Percentiles rank a stretch among this genome's conserved stretches.
These are phyloP conservation scores for Cydia fagiglandana DNA, from an alignment of 1,140 invertebrate genomes.

Conservation along the genomic window DNA sequence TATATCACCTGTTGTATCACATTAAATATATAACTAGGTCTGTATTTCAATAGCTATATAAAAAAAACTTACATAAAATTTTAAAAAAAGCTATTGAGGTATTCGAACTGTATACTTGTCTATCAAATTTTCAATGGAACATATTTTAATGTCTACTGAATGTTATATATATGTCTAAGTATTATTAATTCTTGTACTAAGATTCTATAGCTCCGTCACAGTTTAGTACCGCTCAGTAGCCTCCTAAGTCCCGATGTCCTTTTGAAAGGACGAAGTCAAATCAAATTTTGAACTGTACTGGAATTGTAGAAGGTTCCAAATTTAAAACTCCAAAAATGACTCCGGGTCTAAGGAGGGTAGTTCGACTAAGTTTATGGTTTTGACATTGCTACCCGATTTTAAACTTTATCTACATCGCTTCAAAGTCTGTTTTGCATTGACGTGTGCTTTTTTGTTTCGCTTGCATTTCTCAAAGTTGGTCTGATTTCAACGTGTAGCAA, in stretches of 20 bases:
- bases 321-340: no score
- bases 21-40: slow-evolving; percentile 40
- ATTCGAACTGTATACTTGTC: slow-evolving; percentile 51
- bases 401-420: slow-evolving; percentile 37
- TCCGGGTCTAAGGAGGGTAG: slow-evolving; percentile 1
- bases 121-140: slow-evolving; percentile 56
- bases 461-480: slow-evolving; percentile 75
- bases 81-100: slow-evolving; percentile 43
- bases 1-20: slow-evolving; percentile 48
- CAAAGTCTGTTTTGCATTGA: slow-evolving; percentile 38
- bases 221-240: slow-evolving; percentile 58
- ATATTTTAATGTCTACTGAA: slow-evolving; percentile 63
- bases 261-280: no score
- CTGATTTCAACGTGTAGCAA: slow-evolving; percentile 60
- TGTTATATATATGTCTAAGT: slow-evolving; percentile 76
- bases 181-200: slow-evolving; percentile 49
- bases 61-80: slow-evolving; percentile 20
- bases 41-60: slow-evolving; percentile 47
- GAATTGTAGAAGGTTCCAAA: slow-evolving; percentile 34
- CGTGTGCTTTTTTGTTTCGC: slow-evolving; percentile 41
- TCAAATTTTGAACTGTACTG: no score
- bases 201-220: slow-evolving; percentile 57
- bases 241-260: no score
- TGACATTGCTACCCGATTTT: slow-evolving; percentile 70
- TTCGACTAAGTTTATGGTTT: slow-evolving; percentile 65